phyloP scores from a whole-genome alignment of 2,113 vertebrate genomes.

The Pan paniscus region DNA sequence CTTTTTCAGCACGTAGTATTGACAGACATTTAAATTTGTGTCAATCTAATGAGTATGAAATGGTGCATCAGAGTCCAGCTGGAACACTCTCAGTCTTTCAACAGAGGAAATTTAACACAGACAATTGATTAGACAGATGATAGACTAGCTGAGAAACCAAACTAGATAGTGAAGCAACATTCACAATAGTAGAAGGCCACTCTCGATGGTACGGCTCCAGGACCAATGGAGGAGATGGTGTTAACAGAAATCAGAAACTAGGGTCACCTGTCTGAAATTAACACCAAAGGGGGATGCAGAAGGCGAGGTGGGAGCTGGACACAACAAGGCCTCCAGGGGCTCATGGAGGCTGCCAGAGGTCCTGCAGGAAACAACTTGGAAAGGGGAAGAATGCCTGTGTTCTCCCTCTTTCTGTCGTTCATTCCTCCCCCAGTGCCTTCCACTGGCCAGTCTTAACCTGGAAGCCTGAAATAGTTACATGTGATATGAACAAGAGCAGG shows the following conservation, averaged over 20 bases:
- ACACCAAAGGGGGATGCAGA: too few relatives aligned
- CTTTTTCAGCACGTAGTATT: neutral
- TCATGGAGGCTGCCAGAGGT: neutral
- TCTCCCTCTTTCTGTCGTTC: accelerated
- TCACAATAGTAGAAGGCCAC: neutral
- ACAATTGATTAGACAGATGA: neutral
- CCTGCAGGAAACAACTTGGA: neutral
- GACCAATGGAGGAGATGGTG: neutral
- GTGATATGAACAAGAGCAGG: neutral
- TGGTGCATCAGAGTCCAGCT: neutral
- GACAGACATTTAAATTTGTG: neutral
- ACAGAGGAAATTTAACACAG: neutral
- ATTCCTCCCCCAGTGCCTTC: neutral
- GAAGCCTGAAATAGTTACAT: neutral
- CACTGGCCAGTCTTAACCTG: neutral
- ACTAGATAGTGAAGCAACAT: neutral
- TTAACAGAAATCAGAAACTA: neutral
- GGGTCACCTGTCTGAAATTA: neutral
- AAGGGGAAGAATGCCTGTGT: neutral
- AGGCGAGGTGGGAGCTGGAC: neutral
- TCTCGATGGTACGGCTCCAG: too few relatives aligned
- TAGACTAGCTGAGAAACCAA: neutral
- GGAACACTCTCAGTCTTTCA: neutral
- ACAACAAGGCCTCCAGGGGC: neutral
- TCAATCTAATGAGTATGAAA: neutral